Evolutionary conservation across 2,888 invertebrate species (phyloP), one percentile per base, ranked within the genome.

Genomic region (Shargacucullia verbasci): DNA sequence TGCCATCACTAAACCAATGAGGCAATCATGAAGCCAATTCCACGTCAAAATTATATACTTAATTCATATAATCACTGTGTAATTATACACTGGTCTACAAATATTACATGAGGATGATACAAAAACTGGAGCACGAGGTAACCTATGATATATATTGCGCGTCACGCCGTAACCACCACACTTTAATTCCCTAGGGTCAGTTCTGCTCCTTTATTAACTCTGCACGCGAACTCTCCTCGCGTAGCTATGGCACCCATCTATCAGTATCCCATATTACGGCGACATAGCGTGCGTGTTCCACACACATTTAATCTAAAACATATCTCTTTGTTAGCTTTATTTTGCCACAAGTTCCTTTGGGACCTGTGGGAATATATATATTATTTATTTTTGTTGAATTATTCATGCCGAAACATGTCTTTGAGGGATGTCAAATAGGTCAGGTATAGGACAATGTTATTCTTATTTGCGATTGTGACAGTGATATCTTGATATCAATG

Each of bases 351-450:
- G 14, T 34, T 50, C 47, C 47, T 37, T 46, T 7, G 56, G 34
- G 56, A 68, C 33, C 33, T 13, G 13, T 33, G 63, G 25, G 29
- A 57, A 62, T 50, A 47, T 56, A 57, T 67, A 48, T n/a, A n/a
- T n/a, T n/a, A n/a, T 63, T 66, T 62, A 41, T 31, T 52, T 47
- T 52, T 49, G 52, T 46, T 67, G 66, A 69, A 69, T 69, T 48
- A 58, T 67, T 52, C 64, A 67, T 69, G 38, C n/a, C 34, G 37
- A 38, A 69, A 46, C 31, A 66, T 48, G 37, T 33, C 70, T 63
- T 58, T 38, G 57, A 57, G 34, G 53, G 31, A 61, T 50, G 63
- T 52, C 58, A 48, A 68, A 47, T 2, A 5, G 52, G 40, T 52
- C 37, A 68, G 29, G 27, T 39, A 25, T 29, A 44, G 33, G 27